Base-by-base conservation (phyloP, 2,888 invertebrate species). In the Rotaria sp. region DNA sequence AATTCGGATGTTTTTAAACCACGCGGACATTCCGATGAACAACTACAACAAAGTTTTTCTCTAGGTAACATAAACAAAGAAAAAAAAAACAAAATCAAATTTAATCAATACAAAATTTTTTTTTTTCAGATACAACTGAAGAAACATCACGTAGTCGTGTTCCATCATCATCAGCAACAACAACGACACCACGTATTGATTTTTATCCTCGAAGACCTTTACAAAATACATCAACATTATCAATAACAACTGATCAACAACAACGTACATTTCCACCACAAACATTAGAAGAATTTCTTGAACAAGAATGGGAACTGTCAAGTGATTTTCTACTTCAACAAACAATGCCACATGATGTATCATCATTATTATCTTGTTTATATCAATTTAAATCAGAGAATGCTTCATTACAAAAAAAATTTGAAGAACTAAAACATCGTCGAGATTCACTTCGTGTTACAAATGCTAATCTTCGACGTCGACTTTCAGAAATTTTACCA, bases 221-320 rank as follows among this genome's bases (percentile, higher is more conserved):
- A 80, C 75, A 75, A 38, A 30, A 24, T 75, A 26, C 45, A 21
- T 24, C n/a, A 21, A 24, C 45, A 13, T 5, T 3, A 45, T 45
- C 80, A 13, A 5, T 21, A 45, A 13, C 45, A 41, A 26, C 80
- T 26, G 45, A 80, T 45, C 41, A 74, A 74, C 74, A 24, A n/a
- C 80, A 75, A 75, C 24, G 45, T 8, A n/a, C 45, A 45, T 80
- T 45, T 45, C 24, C 45, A 80, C 80, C 80, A 15, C 80, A 80
- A 45, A 80, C 45, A n/a, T 45, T 80, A 80, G 80, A 80, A 80
- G 80, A 80, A 80, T 80, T 80, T 80, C 80, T 80, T 80, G 80
- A 80, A 80, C 80, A 80, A 41, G 80, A 80, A 80, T 80, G 80
- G 80, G 80, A 80, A 80, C n/a, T 35, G 15, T 45, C 80, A 11